phyloP scores from a whole-genome alignment of 2,888 invertebrate genomes.

The Rhingia campestris region DNA sequence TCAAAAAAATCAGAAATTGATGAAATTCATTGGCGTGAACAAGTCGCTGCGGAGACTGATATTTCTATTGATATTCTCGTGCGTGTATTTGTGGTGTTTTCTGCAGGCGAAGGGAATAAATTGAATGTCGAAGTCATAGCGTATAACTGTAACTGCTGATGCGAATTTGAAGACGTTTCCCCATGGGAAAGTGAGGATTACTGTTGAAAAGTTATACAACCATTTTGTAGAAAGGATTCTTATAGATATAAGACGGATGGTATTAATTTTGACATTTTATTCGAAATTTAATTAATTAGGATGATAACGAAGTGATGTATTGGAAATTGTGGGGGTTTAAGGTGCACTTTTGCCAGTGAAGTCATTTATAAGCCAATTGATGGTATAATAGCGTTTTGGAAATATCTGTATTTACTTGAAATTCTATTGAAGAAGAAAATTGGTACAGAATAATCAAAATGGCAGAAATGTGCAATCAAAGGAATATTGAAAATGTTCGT shows the following conservation, averaged over 20 bases:
- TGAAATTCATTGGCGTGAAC: conserved; percentile 13
- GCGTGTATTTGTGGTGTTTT: neutral
- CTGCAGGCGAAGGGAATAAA: conserved; percentile 25
- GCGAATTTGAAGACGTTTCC: conserved; percentile 10
- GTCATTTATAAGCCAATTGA: too few species aligned
- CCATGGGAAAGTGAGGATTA: conserved; percentile 36
- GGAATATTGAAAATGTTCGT: too few species aligned
- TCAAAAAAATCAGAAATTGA: conserved; percentile 36
- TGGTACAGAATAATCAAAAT: too few species aligned
- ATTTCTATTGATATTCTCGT: neutral
- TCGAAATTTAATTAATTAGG: conserved; percentile 32
- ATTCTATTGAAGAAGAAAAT: too few species aligned
- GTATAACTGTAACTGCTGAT: neutral
- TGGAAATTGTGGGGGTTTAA: neutral
- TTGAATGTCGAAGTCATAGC: conserved; percentile 51
- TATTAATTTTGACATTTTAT: conserved; percentile 19
- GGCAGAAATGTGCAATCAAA: too few species aligned
- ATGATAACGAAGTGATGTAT: conserved; percentile 8
- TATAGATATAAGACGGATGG: neutral
- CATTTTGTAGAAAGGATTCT: neutral
- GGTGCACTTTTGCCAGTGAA: neutral
- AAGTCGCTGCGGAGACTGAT: conserved; percentile 15
- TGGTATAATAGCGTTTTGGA: too few species aligned
- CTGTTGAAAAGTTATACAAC: conserved; percentile 36
- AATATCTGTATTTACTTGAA: too few species aligned